These are phyloP conservation scores for Scortum barcoo DNA, from an alignment of 2,113 vertebrate species.

Conservation along the genomic window DNA sequence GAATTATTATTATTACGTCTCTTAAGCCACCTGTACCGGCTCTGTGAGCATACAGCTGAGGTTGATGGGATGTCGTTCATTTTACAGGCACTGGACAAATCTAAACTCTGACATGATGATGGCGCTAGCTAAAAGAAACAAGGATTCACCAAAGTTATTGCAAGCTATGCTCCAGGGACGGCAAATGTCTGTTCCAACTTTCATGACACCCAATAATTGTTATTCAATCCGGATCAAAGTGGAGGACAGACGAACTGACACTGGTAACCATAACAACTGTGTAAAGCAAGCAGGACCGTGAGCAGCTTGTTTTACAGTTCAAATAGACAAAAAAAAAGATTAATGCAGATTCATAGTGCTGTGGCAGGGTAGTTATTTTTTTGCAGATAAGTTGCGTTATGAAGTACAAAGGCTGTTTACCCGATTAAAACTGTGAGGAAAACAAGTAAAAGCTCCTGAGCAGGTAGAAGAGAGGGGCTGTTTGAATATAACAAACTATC, in stretches of 20 bases:
- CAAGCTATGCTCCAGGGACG: neutral
- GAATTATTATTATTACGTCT: too few relatives aligned
- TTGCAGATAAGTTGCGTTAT: too few relatives aligned
- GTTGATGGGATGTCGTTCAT: neutral
- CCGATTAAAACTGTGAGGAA: neutral
- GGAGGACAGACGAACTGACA: too few relatives aligned
- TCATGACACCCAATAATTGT: neutral
- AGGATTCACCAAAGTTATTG: neutral
- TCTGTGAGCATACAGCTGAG: neutral
- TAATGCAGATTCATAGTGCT: neutral
- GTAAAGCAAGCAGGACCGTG: too few relatives aligned
- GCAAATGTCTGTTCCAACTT: neutral
- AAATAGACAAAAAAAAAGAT: neutral
- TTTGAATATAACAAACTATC: neutral
- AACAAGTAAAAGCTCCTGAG: neutral
- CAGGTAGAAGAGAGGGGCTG: neutral
- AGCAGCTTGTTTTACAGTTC: too few relatives aligned
- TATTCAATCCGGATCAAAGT: too few relatives aligned
- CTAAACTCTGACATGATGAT: too few relatives aligned
- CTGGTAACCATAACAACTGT: too few relatives aligned
- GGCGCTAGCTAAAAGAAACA: neutral
- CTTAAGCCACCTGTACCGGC: too few relatives aligned
- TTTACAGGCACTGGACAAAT: neutral
- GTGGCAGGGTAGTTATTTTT: too few relatives aligned
- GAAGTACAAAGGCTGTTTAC: neutral